Evolutionary conservation across 1,140 invertebrate species (phyloP), one percentile per base, ranked within the genome.

Genomic region (Drosophila equinoxialis): DNA sequence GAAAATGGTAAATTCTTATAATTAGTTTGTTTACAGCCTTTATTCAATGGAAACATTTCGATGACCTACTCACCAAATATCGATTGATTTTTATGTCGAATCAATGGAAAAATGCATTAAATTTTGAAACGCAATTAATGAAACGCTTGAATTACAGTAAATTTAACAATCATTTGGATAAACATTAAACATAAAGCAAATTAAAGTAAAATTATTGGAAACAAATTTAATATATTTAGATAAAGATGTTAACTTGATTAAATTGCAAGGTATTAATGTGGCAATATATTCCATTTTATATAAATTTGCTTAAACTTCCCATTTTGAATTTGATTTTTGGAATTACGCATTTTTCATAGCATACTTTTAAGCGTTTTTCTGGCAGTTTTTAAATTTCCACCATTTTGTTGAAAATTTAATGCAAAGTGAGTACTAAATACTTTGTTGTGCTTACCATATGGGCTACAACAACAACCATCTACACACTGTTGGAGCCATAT

Each of bases 401-500:
- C 45, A 48, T 48, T 48, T 48, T 51, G 17, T 23, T 51, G 13
- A 11, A 51, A 51, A 51, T 23, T 51, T 23, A 51, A 51, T 51
- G 13, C 45, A 23, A 20, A 51, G 8, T 11, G 13, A 39, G 10
- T 13, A 39, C 7, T 51, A 20, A 51, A 20, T 11, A 51, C 17
- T 51, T 51, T 51, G 45, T 23, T 11, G 37, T 23, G 17, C 23
- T 51, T 51, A 23, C 45, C 45, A 51, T 51, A 51, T 51, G 45
- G 45, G 45, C 45, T 23, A 23, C 1, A 20, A 48, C n/a, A 17
- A 51, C 45, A 51, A 23, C 8, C 6, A 48, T 30, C 6, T 30
- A 30, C 45, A 17, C 17, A 48, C 45, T 48, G 45, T n/a, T 51
- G 17, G 17, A 51, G 45, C 45, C 45, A 51, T 51, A 51, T 51